Conservation (phyloP, 2,797 vertebrate genomes). For the Poeciliopsis turneri region DNA sequence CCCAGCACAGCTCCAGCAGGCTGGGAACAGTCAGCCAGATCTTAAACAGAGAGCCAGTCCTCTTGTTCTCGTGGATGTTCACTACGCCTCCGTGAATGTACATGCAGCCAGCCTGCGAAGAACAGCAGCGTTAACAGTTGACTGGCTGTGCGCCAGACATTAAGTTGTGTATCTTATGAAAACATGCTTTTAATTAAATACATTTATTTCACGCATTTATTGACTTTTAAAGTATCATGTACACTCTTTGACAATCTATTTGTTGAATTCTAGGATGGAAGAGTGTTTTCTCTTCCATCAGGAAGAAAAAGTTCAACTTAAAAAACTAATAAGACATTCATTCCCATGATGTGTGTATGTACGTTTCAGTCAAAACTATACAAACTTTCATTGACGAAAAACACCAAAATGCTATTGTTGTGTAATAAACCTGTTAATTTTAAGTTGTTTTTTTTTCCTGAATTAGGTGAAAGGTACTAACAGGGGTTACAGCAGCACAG, state of each 20-base stretch:
- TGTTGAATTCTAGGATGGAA: no score
- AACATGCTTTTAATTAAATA: no score
- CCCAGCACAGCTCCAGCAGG: slow-evolving; percentile 97
- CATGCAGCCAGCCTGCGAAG: slow-evolving; percentile 93
- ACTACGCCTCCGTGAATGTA: slow-evolving; percentile 98
- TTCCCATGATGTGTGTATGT: background rate
- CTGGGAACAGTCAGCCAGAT: slow-evolving; percentile 97
- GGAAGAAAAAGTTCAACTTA: background rate
- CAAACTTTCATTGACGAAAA: background rate
- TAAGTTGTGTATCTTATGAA: no score
- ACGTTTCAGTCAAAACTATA: background rate
- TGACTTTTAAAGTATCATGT: no score
- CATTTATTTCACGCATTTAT: no score
- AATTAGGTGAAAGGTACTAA: slow-evolving; percentile 71
- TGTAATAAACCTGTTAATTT: background rate
- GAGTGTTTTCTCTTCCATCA: no score
- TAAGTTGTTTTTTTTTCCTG: background rate
- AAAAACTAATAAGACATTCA: background rate
- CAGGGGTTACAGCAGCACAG: slow-evolving; percentile 97
- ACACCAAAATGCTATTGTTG: background rate
- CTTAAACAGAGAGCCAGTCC: slow-evolving; percentile 97
- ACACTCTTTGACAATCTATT: no score
- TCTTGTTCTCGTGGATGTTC: slow-evolving; percentile 96
- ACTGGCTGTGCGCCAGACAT: background rate
- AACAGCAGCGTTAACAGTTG: background rate